These are phyloP conservation scores for Anas georgica DNA, from an alignment of 2,797 vertebrate species.

Conservation along the genomic window DNA sequence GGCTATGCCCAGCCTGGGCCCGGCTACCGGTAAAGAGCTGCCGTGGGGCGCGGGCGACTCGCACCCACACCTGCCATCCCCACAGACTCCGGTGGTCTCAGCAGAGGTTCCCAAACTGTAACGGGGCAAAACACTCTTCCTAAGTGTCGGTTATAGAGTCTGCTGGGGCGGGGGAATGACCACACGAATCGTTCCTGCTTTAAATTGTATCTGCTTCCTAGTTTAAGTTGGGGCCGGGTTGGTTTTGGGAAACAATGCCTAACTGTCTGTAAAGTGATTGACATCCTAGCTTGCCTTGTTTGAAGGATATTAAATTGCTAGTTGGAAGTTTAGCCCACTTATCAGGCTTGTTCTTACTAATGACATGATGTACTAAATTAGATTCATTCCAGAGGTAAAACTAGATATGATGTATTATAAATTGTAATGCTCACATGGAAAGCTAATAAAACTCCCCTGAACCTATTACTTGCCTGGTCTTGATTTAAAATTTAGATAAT, in stretches of 20 bases:
- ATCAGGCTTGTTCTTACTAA: constrained; percentile 78
- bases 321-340: constrained; percentile 69
- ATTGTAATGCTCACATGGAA: constrained; percentile 89
- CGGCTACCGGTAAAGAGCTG: constrained; percentile 85
- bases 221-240: constrained; percentile 56
- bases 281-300: constrained; percentile 74
- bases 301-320: constrained; percentile 70
- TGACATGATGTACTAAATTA: constrained; percentile 81
- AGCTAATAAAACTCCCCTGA: constrained; percentile 93
- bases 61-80: constrained; percentile 45
- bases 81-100: constrained; percentile 72
- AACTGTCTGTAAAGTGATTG: constrained; percentile 75
- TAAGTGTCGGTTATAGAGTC: constrained; percentile 72
- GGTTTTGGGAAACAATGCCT: constrained; percentile 74
- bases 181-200: constrained; percentile 77
- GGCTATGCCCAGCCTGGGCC: constrained; percentile 95
- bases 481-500: not conserved
- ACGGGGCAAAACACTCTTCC: constrained; percentile 67
- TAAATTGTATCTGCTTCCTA: constrained; percentile 79
- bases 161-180: constrained; percentile 59
- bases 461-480: constrained; percentile 65
- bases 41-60: not conserved
- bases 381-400: constrained; percentile 80
- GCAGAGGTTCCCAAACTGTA: constrained; percentile 67
- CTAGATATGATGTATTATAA: constrained; percentile 88